These are phyloP conservation scores for Melanitta fusca DNA, from an alignment of 2,797 vertebrate species.

Conservation along the genomic window DNA sequence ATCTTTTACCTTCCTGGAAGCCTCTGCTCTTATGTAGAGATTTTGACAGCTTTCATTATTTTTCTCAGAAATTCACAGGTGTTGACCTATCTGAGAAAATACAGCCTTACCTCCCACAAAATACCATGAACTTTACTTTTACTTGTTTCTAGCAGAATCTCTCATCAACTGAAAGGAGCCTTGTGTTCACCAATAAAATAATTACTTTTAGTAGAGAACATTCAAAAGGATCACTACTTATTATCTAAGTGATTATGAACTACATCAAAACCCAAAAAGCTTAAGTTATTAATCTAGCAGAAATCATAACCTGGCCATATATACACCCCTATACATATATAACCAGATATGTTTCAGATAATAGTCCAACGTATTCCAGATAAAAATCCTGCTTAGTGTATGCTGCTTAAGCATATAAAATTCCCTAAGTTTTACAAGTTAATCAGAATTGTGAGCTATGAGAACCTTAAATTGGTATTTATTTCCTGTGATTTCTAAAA, in stretches of 20 bases:
- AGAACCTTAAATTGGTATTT: background rate
- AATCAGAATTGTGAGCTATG: background rate
- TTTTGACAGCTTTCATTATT: background rate
- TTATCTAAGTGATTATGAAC: background rate
- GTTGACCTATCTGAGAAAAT: background rate
- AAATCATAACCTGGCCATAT: background rate
- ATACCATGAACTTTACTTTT: background rate
- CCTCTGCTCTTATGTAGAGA: background rate
- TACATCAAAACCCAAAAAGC: background rate
- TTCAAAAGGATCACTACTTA: background rate
- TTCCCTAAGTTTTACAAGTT: background rate
- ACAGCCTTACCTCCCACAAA: background rate
- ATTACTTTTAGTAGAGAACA: background rate
- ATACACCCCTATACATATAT: no score
- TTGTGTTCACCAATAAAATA: background rate
- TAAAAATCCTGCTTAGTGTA: background rate
- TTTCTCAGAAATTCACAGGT: background rate
- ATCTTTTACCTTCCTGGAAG: background rate
- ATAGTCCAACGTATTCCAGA: background rate
- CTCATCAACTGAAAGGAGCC: background rate
- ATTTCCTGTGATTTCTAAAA: background rate
- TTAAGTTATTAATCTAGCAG: background rate
- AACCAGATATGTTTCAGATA: no score
- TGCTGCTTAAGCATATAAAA: background rate
- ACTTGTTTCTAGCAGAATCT: background rate